Evolutionary conservation across 1,140 invertebrate genomes (phyloP).

Genomic region (Drosophila kanapiae): DNA sequence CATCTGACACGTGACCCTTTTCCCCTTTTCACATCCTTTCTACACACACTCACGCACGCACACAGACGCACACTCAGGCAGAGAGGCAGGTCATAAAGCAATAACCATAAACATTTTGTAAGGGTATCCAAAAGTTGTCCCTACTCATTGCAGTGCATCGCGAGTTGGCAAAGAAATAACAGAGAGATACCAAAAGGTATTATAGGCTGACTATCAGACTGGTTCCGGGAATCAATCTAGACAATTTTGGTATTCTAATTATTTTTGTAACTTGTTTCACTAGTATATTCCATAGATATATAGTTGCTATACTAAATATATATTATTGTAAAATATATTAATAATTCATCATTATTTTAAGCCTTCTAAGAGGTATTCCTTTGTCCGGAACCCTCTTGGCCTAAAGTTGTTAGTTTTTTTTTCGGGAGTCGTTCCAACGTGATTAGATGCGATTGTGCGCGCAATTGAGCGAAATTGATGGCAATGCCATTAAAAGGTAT

Average conservation of each 20-base stretch:
- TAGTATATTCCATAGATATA: too few species aligned
- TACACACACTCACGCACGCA: conserved; percentile 6
- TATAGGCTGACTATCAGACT: neutral
- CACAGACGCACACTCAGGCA: conserved; percentile 5
- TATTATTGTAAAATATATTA: too few species aligned
- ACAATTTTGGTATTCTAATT: too few species aligned
- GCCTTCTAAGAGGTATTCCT: conserved; percentile 19
- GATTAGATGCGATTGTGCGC: conserved; percentile 82
- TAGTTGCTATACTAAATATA: too few species aligned
- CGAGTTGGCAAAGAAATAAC: conserved; percentile 8
- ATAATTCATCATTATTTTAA: too few species aligned
- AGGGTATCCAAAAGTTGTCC: conserved; percentile 50
- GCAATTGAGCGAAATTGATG: conserved; percentile 84
- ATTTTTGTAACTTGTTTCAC: too few species aligned
- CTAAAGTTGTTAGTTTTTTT: conserved; percentile 51
- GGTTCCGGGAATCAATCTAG: neutral
- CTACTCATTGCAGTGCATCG: conserved; percentile 11
- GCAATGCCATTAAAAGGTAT: conserved; percentile 82
- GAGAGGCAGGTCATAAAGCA: conserved; percentile 60
- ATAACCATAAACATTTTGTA: conserved; percentile 80
- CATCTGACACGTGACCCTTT: conserved; percentile 83
- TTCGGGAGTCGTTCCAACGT: conserved; percentile 65
- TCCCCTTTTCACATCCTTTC: conserved; percentile 44
- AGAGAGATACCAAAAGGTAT: too few species aligned
- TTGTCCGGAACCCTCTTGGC: neutral